phyloP scores from a whole-genome alignment of 2,797 vertebrate species.

The Sebastes aleutianus region DNA sequence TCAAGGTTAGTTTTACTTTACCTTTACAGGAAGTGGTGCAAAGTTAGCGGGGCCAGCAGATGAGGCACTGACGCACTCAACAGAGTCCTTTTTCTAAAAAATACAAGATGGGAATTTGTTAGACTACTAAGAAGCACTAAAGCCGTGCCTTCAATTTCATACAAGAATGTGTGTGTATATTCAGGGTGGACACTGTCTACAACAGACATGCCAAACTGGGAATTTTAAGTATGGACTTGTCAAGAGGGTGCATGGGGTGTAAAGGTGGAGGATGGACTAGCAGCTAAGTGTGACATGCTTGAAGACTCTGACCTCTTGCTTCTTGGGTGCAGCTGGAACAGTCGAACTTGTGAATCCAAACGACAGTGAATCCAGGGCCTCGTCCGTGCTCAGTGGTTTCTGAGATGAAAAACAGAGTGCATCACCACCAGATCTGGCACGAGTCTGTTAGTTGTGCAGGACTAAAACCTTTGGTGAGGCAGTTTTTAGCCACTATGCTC shows the following conservation, averaged over 20 bases:
- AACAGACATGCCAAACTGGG: background rate
- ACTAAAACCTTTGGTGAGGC: no score
- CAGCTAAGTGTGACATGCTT: slow-evolving; percentile 13
- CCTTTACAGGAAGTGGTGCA: slow-evolving; percentile 63
- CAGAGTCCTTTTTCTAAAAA: background rate
- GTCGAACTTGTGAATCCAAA: slow-evolving; percentile 65
- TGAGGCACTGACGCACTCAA: slow-evolving; percentile 31
- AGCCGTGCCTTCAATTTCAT: background rate
- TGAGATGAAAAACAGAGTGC: slow-evolving; percentile 13
- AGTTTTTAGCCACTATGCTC: no score
- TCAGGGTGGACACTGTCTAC: background rate
- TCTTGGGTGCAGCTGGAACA: slow-evolving; percentile 42
- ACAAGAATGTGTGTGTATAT: background rate
- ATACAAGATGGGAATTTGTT: background rate
- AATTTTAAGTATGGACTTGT: background rate
- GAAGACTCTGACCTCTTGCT: slow-evolving; percentile 56
- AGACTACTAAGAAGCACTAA: background rate
- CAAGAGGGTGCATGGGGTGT: background rate
- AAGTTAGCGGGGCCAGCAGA: slow-evolving; percentile 61
- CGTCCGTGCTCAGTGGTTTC: slow-evolving; percentile 77
- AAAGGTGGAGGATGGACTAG: background rate
- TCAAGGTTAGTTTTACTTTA: background rate
- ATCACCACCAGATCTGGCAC: background rate
- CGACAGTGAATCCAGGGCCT: slow-evolving; percentile 77
- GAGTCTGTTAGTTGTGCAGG: no score